Evolutionary conservation across 1,140 invertebrate genomes (phyloP).

Genomic region (Drosophila tani): DNA sequence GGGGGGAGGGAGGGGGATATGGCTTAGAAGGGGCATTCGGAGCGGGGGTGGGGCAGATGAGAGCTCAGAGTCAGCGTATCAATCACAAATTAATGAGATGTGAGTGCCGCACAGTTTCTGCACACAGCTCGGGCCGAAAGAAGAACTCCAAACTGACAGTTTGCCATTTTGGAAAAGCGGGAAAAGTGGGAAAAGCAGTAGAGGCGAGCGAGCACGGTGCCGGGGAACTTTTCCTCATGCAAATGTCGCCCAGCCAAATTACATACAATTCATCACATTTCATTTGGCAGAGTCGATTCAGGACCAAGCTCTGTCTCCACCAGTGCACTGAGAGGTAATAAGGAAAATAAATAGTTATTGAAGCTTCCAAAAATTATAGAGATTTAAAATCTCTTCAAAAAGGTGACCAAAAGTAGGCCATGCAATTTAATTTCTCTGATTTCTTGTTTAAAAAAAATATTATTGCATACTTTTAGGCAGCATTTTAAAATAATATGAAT

Average conservation of each 20-base stretch:
- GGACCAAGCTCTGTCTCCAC: conserved; percentile 41
- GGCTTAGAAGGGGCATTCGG: conserved; percentile 1
- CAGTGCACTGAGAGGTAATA: neutral
- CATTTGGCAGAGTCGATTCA: conserved; percentile 68
- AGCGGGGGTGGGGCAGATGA: conserved; percentile 26
- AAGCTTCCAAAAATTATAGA: neutral
- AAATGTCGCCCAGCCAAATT: conserved; percentile 79
- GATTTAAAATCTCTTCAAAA: neutral
- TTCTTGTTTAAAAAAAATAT: neutral
- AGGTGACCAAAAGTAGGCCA: neutral
- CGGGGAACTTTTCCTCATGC: conserved; percentile 68
- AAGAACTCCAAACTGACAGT: conserved; percentile 70
- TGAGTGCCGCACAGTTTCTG: conserved; percentile 77
- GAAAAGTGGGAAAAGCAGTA: conserved; percentile 9
- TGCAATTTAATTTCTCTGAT: neutral
- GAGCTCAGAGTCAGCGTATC: conserved; percentile 66
- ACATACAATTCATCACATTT: conserved; percentile 84
- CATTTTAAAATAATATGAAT: neutral
- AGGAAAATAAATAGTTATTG: too few species aligned
- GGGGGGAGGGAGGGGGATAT: neutral
- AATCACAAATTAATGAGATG: conserved; percentile 85
- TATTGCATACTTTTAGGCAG: neutral
- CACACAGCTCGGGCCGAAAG: conserved; percentile 16
- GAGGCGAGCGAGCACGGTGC: neutral
- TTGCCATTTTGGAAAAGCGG: conserved; percentile 62